Evolutionary conservation across 2,113 vertebrate species (phyloP), one percentile per base, ranked within the genome.

Genomic region (Megaceryle torquata): DNA sequence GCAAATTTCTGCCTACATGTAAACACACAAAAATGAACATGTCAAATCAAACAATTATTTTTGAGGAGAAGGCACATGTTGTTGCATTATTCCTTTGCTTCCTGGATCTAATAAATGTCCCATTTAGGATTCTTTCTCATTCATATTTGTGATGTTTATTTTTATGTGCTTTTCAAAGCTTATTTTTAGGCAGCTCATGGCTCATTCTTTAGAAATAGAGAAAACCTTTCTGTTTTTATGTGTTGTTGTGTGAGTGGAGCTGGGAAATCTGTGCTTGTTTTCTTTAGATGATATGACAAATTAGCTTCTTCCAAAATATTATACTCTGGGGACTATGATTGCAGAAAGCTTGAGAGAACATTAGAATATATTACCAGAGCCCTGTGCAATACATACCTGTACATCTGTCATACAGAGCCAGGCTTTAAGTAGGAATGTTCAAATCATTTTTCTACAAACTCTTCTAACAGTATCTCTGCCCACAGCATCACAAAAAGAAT

Each of bases 301-400:
- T 95, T 93, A 86, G 9, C 33, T 88, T 84, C 70, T 91, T 93
- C 95, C 69, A 82, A 95, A 94, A 86, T 82, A 84, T 88, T 78
- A 19, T 39, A 17, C 90, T 94, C 61, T 70, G 50, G 90, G 48
- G 74, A 79, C 44, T 93, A 9, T 44, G 80, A 84, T 91, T 0
- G 1, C 80, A 92, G 92, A 48, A 93, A 93, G 17, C 44, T 29
- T 4, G 59, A 63, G 50, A 59, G 63, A 94, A 77, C 14, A 35
- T 44, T 69, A 26, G 77, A 91, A 76, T 84, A 57, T 6, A 46
- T 88, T 71, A 75, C 48, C 64, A 75, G 56, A 68, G 24, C 70
- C 88, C 86, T 72, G 14, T 60, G 65, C 44, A 57, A 59, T 11
- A 80, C 31, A 72, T 35, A 19, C 13, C 4, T 68, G 72, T 53